Evolutionary conservation across 2,113 vertebrate species (phyloP).

Genomic region (Ancistrus triradiatus): DNA sequence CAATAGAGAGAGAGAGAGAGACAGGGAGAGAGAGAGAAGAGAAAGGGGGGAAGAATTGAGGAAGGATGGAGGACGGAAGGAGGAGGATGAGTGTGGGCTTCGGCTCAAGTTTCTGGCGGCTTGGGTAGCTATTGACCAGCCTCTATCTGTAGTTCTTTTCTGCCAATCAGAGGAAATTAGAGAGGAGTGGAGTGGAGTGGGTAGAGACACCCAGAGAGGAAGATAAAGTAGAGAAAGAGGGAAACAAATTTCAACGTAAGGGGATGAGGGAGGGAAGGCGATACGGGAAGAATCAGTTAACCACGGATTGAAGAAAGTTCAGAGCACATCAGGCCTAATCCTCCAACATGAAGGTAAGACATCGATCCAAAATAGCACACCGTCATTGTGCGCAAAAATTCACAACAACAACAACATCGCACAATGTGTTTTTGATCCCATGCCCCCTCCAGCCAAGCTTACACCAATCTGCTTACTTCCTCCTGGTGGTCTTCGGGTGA

Average conservation of each 20-base stretch:
- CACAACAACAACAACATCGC: neutral
- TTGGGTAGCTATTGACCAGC: conserved; percentile 62
- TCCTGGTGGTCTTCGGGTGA: neutral
- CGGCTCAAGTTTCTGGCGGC: conserved; percentile 60
- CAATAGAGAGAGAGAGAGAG: conserved; percentile 22
- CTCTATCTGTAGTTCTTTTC: conserved; percentile 59
- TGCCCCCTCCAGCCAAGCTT: conserved; percentile 16
- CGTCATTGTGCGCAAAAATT: neutral
- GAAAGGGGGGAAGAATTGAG: neutral
- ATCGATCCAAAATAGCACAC: neutral
- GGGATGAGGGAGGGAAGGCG: neutral
- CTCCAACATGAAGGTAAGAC: conserved; percentile 49
- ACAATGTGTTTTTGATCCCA: neutral
- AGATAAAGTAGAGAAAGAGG: conserved; percentile 11
- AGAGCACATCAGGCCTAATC: conserved; percentile 8
- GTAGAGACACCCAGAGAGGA: no score
- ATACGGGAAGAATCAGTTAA: neutral
- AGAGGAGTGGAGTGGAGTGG: conserved; percentile 18
- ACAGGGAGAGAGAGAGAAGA: conserved; percentile 1
- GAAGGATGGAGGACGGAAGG: conserved; percentile 7
- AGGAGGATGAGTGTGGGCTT: conserved; percentile 28
- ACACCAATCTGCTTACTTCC: neutral
- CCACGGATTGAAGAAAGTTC: no score
- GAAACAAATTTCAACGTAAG: conserved; percentile 11
- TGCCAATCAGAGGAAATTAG: conserved; percentile 67